Evolutionary conservation across 92 coral and sea anemone genomes (phyloP).

Genomic region (Desmophyllum pertusum): DNA sequence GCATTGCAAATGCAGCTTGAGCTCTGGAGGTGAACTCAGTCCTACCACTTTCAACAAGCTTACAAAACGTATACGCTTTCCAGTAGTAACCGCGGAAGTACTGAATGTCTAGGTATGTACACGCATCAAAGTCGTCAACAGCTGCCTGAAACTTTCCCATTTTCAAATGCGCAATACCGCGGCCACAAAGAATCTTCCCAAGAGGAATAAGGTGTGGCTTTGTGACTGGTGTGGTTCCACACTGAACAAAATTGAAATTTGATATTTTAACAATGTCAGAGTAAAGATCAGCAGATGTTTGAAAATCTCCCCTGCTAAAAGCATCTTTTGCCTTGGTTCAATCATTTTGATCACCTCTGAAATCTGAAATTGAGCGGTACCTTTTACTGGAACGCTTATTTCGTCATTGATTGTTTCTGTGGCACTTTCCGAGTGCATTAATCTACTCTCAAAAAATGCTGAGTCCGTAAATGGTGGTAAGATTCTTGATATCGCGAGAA

Average conservation of each 20-base stretch:
- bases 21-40: not conserved
- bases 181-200: no score
- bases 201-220: not conserved
- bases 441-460: accelerated
- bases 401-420: not conserved
- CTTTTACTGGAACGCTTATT: not conserved
- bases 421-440: not conserved
- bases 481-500: not conserved
- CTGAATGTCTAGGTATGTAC: not conserved
- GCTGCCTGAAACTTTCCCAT: not conserved
- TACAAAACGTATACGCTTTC: conserved; percentile 2
- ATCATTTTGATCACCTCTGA: no score
- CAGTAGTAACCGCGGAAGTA: not conserved
- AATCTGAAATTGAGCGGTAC: no score
- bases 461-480: not conserved
- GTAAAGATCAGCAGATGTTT: not conserved
- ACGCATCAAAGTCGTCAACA: not conserved
- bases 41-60: not conserved
- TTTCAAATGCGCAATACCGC: no score
- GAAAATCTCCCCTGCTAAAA: not conserved
- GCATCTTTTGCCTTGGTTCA: not conserved
- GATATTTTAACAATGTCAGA: not conserved
- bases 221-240: not conserved
- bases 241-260: not conserved
- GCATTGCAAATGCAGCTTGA: no score